These are phyloP conservation scores for Frankliniella fusca DNA, from an alignment of 2,888 invertebrate species.

Conservation along the genomic window DNA sequence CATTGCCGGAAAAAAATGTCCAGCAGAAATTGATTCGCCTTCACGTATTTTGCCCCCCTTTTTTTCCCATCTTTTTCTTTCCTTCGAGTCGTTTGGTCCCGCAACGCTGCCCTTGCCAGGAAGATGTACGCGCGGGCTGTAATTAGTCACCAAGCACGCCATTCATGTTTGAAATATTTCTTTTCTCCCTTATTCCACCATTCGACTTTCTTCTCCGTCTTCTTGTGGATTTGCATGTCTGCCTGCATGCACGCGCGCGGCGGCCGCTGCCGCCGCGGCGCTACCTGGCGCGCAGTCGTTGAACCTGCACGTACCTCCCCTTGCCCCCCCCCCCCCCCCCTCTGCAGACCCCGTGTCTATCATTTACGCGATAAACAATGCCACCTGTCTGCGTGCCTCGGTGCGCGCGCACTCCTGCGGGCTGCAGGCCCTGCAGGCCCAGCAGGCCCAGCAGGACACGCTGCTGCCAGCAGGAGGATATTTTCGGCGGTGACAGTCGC, in stretches of 20 bases:
- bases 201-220: too few species aligned
- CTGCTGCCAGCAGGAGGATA: not conserved
- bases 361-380: constrained; percentile 20
- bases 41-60: too few species aligned
- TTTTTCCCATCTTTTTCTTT: too few species aligned
- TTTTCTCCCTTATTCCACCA: not conserved
- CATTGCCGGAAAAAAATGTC: too few species aligned
- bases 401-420: not conserved
- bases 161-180: too few species aligned
- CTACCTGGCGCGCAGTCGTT: not conserved
- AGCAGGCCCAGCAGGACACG: not conserved
- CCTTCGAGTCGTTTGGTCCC: too few species aligned
- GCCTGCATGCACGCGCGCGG: not conserved
- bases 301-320: not conserved
- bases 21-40: too few species aligned
- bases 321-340: not conserved
- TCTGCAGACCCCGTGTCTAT: not conserved
- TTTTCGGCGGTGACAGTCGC: constrained; percentile 12
- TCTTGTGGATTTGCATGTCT: not conserved
- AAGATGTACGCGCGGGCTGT: too few species aligned
- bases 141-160: too few species aligned
- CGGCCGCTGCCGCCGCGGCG: not conserved
- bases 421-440: not conserved
- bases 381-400: constrained; percentile 6
- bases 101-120: too few species aligned